These are phyloP conservation scores for Digitonthophagus gazella DNA, from an alignment of 2,888 invertebrate species.

Conservation along the genomic window DNA sequence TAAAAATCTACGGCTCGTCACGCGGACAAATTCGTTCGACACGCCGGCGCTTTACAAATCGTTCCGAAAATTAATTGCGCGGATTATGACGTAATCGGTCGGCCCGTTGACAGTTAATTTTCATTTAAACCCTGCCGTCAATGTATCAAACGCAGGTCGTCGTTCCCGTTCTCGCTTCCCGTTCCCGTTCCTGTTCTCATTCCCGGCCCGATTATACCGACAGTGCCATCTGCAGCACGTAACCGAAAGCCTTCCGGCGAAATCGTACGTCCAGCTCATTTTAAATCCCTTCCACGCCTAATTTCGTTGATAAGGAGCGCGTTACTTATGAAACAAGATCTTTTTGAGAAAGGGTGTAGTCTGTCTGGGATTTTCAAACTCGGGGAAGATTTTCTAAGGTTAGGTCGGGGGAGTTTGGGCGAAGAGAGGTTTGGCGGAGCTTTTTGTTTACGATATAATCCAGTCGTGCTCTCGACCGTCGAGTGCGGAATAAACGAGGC, in stretches of 20 bases:
- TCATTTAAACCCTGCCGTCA: neutral
- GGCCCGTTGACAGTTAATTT: neutral
- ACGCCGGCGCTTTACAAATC: neutral
- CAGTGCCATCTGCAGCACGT: neutral
- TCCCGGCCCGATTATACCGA: neutral
- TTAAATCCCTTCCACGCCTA: too few relatives aligned
- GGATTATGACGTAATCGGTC: neutral
- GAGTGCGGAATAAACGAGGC: neutral
- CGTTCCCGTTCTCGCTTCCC: slow-evolving; percentile 4
- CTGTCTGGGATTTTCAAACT: too few relatives aligned
- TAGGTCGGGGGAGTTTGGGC: too few relatives aligned
- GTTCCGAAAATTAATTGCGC: neutral
- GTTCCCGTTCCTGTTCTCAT: slow-evolving; percentile 6
- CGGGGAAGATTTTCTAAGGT: neutral
- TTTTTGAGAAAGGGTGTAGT: too few relatives aligned
- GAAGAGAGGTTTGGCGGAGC: too few relatives aligned
- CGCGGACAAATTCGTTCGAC: neutral
- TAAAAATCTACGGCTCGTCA: neutral
- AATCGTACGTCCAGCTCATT: too few relatives aligned
- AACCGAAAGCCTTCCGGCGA: neutral
- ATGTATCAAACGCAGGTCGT: neutral
- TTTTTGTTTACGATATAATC: neutral
- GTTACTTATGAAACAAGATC: too few relatives aligned
- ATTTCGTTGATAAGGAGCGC: too few relatives aligned
- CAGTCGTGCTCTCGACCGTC: neutral